phyloP scores from a whole-genome alignment of 1,140 invertebrate species.

The Holcopasites calliopsidis region DNA sequence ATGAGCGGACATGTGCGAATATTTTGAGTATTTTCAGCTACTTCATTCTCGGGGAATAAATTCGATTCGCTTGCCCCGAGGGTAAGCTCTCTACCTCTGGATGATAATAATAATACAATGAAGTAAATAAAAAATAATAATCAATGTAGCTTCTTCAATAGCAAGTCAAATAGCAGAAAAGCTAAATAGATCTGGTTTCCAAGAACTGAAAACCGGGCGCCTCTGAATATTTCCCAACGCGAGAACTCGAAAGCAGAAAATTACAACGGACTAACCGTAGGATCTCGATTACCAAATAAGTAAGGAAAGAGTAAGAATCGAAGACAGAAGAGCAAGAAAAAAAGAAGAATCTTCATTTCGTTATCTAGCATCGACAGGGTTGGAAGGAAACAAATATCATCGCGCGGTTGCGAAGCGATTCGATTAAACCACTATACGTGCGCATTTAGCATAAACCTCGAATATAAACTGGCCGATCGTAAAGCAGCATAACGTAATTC shows the following conservation, averaged over 20 bases:
- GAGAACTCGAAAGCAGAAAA: no score
- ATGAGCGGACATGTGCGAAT: constrained; percentile 41
- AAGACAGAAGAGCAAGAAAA: not conserved
- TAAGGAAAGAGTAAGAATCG: no score
- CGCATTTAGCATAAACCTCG: constrained; percentile 33
- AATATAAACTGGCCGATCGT: constrained; percentile 47
- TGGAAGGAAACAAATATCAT: constrained; percentile 23
- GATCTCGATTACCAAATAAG: not conserved
- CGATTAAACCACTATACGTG: constrained; percentile 40
- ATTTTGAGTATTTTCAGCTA: constrained; percentile 33
- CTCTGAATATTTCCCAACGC: no score
- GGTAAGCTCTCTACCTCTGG: no score
- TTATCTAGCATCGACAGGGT: not conserved
- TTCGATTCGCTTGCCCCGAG: constrained; percentile 27
- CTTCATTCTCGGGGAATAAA: not conserved
- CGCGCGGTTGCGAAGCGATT: constrained; percentile 22
- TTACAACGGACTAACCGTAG: no score
- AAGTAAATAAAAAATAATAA: no score
- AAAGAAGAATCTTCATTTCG: not conserved
- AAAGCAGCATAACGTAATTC: constrained; percentile 62
- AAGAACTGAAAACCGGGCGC: no score
- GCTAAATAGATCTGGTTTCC: no score
- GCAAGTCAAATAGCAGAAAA: no score
- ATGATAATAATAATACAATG: no score
- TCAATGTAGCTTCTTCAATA: no score